phyloP scores from a whole-genome alignment of 2,888 invertebrate genomes.

The Salpingus planirostris region DNA sequence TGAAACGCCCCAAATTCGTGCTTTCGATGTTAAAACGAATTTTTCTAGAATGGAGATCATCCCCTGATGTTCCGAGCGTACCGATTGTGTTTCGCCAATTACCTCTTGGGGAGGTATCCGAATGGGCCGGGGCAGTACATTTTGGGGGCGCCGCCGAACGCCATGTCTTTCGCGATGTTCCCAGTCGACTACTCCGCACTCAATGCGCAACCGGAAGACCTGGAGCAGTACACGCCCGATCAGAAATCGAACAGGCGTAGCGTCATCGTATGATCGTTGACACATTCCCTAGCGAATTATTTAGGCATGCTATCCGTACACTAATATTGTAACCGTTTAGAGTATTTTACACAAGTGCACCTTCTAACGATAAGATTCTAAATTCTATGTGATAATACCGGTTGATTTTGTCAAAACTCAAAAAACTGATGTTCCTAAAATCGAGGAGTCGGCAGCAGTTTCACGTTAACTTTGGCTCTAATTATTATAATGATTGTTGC shows the following conservation, averaged over 20 bases:
- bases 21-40: conserved; percentile 3
- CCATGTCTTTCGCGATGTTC: conserved; percentile 51
- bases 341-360: conserved; percentile 37
- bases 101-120: conserved; percentile 63
- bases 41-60: conserved; percentile 58
- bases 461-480: too few relatives aligned
- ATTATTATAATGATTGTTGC: too few relatives aligned
- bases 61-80: conserved; percentile 59
- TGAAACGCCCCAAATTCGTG: conserved; percentile 1
- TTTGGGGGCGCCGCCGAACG: conserved; percentile 52
- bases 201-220: conserved; percentile 59
- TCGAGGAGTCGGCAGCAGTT: too few relatives aligned
- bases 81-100: conserved; percentile 65
- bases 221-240: conserved; percentile 61
- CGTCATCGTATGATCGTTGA: conserved; percentile 49
- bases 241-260: conserved; percentile 61
- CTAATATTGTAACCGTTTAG: conserved; percentile 6
- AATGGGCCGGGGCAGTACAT: conserved; percentile 70
- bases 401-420: too few relatives aligned
- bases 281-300: too few relatives aligned
- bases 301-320: conserved; percentile 14
- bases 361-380: conserved; percentile 38
- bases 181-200: conserved; percentile 70
- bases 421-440: too few relatives aligned
- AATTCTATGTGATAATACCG: conserved; percentile 40